phyloP scores from a whole-genome alignment of 1,140 invertebrate genomes.

The Propsilocerus akamusi region DNA sequence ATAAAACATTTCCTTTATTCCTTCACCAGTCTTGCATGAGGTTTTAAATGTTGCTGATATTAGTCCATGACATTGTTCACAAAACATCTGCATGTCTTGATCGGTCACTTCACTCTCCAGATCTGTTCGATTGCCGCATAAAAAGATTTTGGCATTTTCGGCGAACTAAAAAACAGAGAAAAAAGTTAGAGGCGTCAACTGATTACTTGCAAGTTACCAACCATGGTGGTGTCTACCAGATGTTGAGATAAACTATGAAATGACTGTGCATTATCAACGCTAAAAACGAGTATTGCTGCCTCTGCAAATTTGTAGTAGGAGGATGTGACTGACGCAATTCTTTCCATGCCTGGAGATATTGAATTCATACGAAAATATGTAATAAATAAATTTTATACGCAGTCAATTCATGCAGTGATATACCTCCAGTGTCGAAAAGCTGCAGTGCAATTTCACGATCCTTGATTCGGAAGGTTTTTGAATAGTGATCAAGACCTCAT shows the following conservation, averaged over 20 bases:
- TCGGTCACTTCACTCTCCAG: conserved; percentile 58
- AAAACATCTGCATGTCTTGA: conserved; percentile 78
- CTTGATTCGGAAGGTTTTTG: neutral
- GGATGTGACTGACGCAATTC: conserved; percentile 81
- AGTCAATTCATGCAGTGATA: no score
- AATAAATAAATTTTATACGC: no score
- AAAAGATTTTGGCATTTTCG: conserved; percentile 83
- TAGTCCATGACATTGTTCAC: conserved; percentile 81
- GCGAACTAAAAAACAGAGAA: no score
- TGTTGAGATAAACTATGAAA: conserved; percentile 85
- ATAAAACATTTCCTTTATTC: conserved; percentile 77
- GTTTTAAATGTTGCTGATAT: conserved; percentile 78
- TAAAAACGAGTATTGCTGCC: conserved; percentile 77
- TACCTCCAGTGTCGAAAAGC: neutral
- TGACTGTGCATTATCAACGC: conserved; percentile 73
- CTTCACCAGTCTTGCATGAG: conserved; percentile 74
- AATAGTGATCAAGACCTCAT: neutral
- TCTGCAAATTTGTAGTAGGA: conserved; percentile 90
- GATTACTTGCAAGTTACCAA: no score
- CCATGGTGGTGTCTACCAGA: conserved; percentile 71
- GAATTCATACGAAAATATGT: no score
- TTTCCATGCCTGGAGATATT: conserved; percentile 52
- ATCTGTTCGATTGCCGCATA: conserved; percentile 81
- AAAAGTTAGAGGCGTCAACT: no score
- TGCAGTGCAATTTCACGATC: neutral